These are phyloP conservation scores for Drosophila gaucha DNA, from an alignment of 2,888 invertebrate genomes.

Conservation along the genomic window DNA sequence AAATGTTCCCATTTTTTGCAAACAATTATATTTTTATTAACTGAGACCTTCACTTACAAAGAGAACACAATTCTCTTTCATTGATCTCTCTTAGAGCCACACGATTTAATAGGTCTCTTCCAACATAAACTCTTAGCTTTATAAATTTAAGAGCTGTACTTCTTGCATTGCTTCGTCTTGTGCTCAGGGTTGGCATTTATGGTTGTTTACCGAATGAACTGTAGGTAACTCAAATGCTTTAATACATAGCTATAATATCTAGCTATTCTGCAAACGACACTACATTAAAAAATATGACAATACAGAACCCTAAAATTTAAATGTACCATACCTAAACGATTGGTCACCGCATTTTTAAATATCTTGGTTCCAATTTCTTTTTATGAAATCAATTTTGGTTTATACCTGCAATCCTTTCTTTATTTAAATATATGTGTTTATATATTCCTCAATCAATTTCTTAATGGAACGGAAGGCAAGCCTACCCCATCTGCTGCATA, in stretches of 20 bases:
- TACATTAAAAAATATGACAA: too few species aligned
- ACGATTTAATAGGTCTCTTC: neutral
- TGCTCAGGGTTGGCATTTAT: neutral
- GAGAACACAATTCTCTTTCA: constrained; percentile 4
- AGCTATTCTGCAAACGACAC: too few species aligned
- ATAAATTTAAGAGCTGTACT: neutral
- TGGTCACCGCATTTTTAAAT: too few species aligned
- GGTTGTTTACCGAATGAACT: neutral
- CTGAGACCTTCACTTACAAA: constrained; percentile 34
- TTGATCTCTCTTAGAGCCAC: constrained; percentile 3
- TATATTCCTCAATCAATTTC: too few species aligned
- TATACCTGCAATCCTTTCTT: too few species aligned
- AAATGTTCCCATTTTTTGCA: constrained; percentile 19
- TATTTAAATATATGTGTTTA: too few species aligned
- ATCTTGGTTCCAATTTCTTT: too few species aligned
- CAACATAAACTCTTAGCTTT: neutral
- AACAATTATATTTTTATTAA: constrained; percentile 4
- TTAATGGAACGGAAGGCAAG: neutral
- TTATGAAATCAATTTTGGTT: too few species aligned
- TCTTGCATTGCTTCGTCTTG: neutral
- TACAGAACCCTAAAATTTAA: too few species aligned
- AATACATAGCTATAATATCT: too few species aligned
- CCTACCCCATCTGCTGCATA: constrained; percentile 1
- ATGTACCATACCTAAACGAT: too few species aligned
- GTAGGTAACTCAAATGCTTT: too few species aligned